These are phyloP conservation scores for Platalea minor DNA, from an alignment of 2,797 vertebrate species.

Conservation along the genomic window DNA sequence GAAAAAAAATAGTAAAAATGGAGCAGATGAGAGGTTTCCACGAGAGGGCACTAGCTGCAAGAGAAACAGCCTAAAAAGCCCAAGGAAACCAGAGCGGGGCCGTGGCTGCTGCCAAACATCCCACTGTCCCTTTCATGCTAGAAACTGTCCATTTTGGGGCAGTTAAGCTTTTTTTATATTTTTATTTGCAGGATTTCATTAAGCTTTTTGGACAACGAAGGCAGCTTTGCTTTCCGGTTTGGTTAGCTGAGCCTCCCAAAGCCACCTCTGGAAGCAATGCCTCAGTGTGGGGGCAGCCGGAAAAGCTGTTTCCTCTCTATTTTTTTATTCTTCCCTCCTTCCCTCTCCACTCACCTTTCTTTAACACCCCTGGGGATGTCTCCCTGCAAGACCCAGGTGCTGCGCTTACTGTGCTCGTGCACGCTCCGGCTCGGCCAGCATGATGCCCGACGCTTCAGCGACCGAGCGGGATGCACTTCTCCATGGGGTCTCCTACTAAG, in stretches of 20 bases:
- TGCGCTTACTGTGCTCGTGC: rapidly evolving
- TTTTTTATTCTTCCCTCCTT: not conserved
- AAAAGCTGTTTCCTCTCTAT: not conserved
- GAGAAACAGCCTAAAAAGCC: not conserved
- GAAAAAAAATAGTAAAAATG: rapidly evolving
- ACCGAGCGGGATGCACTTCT: rapidly evolving
- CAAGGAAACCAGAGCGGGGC: rapidly evolving
- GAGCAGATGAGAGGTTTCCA: not conserved
- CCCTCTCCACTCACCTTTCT: not conserved
- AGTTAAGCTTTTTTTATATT: not conserved
- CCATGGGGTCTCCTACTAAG: not conserved
- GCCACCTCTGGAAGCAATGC: not conserved
- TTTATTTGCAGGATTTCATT: not conserved
- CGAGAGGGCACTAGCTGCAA: slow-evolving; percentile 28
- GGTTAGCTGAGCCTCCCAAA: not conserved
- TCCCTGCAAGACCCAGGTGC: rapidly evolving
- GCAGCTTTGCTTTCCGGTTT: not conserved
- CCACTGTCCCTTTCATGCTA: rapidly evolving
- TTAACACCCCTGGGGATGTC: too few relatives aligned
- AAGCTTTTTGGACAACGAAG: not conserved
- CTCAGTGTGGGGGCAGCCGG: rapidly evolving
- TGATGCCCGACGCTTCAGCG: rapidly evolving
- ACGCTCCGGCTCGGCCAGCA: rapidly evolving
- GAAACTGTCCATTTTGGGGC: not conserved
- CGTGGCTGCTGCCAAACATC: rapidly evolving